A percentile compares a stretch with the other conserved stretches of the same genome.
phyloP scores from a whole-genome alignment of 2,888 invertebrate species.

The Lasioglossum morio region DNA sequence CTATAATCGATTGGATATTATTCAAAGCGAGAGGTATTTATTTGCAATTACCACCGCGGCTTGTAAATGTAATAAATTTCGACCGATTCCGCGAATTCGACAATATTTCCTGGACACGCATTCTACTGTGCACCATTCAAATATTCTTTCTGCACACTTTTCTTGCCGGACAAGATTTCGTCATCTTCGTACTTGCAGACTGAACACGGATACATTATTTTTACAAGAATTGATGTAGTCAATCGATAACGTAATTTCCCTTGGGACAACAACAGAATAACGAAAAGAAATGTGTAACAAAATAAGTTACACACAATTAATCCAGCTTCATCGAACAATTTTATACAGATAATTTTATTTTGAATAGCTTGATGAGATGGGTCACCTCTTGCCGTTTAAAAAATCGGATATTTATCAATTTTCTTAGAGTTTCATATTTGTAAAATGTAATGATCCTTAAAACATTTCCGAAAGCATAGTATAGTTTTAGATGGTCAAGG shows the following conservation, averaged over 20 bases:
- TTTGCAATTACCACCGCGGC: background rate
- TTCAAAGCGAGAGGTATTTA: background rate
- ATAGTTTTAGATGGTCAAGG: background rate
- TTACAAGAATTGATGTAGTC: background rate
- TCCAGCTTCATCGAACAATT: background rate
- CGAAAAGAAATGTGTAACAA: background rate
- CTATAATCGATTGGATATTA: background rate
- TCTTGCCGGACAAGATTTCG: background rate
- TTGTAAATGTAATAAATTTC: background rate
- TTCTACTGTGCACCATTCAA: background rate
- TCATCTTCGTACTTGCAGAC: background rate
- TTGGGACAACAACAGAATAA: background rate
- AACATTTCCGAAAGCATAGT: background rate
- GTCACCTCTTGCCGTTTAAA: too few relatives aligned
- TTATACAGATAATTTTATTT: background rate
- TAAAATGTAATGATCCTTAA: background rate
- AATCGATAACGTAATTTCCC: background rate
- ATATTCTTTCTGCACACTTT: background rate
- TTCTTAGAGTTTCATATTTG: too few relatives aligned
- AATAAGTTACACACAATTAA: background rate
- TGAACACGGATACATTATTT: background rate
- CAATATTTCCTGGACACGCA: background rate
- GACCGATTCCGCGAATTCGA: background rate
- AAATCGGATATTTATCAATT: background rate
- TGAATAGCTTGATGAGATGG: background rate